A percentile compares a stretch with the other conserved stretches of the same genome.
phyloP scores from a whole-genome alignment of 2,888 invertebrate species.

The Aplocera efformata region DNA sequence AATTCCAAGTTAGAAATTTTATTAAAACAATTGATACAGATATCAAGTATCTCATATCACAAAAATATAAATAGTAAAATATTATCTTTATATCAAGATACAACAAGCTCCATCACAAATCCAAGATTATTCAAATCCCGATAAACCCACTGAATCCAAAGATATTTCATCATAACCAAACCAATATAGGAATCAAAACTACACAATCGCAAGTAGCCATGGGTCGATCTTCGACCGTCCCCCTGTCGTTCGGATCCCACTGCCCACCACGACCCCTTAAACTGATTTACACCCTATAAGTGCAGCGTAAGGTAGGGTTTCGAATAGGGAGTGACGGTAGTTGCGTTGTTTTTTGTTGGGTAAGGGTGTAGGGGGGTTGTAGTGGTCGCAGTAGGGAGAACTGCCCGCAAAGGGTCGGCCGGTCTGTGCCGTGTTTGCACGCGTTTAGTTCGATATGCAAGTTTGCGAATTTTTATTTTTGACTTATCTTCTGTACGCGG shows the following conservation, averaged over 20 bases:
- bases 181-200: slow-evolving; percentile 68
- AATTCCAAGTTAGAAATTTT: no score
- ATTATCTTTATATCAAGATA: no score
- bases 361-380: slow-evolving; percentile 65
- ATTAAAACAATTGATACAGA: no score
- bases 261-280: slow-evolving; percentile 51
- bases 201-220: slow-evolving; percentile 66
- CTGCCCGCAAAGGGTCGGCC: slow-evolving; percentile 76
- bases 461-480: not conserved
- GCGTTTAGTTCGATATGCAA: slow-evolving; percentile 16
- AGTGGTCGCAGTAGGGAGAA: slow-evolving; percentile 76
- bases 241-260: slow-evolving; percentile 48
- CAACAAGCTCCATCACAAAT: slow-evolving; percentile 10
- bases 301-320: slow-evolving; percentile 35
- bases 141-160: slow-evolving; percentile 13
- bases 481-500: not conserved
- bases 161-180: slow-evolving; percentile 20
- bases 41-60: no score
- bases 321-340: slow-evolving; percentile 29
- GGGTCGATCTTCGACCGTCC: slow-evolving; percentile 68
- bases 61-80: no score
- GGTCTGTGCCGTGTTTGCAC: slow-evolving; percentile 59
- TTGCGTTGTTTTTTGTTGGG: slow-evolving; percentile 63
- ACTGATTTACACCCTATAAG: slow-evolving; percentile 23
- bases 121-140: slow-evolving; percentile 14